Evolutionary conservation across 2,797 vertebrate species (phyloP).

Genomic region (Acomys russatus): DNA sequence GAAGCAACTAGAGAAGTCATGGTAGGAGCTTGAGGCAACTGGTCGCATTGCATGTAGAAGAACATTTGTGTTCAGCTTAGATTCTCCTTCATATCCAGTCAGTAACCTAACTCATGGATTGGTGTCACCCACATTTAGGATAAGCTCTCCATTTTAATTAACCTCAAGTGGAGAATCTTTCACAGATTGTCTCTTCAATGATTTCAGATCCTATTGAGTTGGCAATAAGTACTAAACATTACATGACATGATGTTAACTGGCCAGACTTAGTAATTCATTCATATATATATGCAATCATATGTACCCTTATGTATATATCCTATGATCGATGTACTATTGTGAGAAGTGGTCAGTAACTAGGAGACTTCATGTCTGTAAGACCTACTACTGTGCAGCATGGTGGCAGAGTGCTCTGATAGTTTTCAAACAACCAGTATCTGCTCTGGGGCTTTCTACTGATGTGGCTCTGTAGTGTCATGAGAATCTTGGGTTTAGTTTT

Average conservation of each 20-base stretch:
- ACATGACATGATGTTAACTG: not conserved
- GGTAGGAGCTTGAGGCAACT: not conserved
- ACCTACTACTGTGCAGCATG: not conserved
- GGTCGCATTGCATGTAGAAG: not conserved
- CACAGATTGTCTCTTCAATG: not conserved
- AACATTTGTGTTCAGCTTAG: not conserved
- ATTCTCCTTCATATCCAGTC: not conserved
- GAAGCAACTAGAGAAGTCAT: not conserved
- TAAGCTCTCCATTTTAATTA: not conserved
- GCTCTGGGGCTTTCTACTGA: not conserved
- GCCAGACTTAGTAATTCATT: not conserved
- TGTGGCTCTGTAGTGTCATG: not conserved
- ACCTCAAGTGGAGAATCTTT: not conserved
- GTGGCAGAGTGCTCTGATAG: not conserved
- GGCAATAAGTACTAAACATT: not conserved
- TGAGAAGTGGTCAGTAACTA: not conserved
- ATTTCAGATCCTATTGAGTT: not conserved
- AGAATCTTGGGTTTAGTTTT: not conserved
- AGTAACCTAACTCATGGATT: not conserved
- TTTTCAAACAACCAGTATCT: not conserved
- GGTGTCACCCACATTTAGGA: no score
- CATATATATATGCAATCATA: not conserved
- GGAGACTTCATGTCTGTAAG: conserved; percentile 10
- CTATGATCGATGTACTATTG: not conserved
- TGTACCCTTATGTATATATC: not conserved